Evolutionary conservation across 2,113 vertebrate species (phyloP).

Genomic region (Camelus bactrianus): DNA sequence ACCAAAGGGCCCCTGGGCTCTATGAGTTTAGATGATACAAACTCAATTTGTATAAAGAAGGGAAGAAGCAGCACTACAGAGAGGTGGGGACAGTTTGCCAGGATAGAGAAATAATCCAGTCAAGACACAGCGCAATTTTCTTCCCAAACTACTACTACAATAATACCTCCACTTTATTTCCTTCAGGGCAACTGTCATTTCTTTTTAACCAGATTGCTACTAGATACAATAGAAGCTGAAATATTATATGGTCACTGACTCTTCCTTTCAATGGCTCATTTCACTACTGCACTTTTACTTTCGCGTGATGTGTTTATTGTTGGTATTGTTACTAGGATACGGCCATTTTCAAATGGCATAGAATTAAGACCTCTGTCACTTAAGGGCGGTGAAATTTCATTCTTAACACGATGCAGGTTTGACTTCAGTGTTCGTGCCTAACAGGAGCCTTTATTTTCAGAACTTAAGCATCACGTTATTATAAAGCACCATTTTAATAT

Average conservation of each 20-base stretch:
- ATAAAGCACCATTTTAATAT: neutral
- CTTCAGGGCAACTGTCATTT: conserved; percentile 83
- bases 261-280: conserved; percentile 78
- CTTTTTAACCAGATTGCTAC: conserved; percentile 84
- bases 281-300: conserved; percentile 81
- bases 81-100: conserved; percentile 79
- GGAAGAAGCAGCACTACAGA: conserved; percentile 67
- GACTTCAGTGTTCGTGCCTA: conserved; percentile 2
- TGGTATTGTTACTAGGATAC: conserved; percentile 82
- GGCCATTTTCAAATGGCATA: conserved; percentile 62
- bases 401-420: neutral
- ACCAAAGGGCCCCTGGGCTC: conserved; percentile 71
- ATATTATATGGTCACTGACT: conserved; percentile 72
- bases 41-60: conserved; percentile 57
- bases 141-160: conserved; percentile 79
- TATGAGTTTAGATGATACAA: conserved; percentile 81
- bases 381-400: conserved; percentile 29
- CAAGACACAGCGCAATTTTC: conserved; percentile 85
- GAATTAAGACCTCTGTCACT: conserved; percentile 69
- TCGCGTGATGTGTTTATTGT: conserved; percentile 76
- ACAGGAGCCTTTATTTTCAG: neutral
- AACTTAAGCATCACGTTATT: neutral
- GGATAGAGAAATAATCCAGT: conserved; percentile 84
- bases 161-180: conserved; percentile 83
- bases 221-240: conserved; percentile 80